Evolutionary conservation across 2,797 vertebrate genomes (phyloP).

Genomic region (Gorsachius magnificus): DNA sequence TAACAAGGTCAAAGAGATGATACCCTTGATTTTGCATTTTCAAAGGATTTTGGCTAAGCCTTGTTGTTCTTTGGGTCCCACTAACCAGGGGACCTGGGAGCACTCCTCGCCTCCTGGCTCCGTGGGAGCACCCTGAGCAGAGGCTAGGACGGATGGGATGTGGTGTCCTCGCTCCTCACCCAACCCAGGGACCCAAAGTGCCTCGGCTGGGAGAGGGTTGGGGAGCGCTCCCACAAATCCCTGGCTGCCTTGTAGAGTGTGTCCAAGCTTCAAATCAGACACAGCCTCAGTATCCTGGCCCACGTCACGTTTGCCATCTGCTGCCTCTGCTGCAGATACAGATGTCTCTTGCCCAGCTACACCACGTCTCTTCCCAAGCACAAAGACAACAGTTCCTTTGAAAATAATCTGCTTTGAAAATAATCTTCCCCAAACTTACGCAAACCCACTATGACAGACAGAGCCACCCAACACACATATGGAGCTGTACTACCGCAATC

Average conservation of each 20-base stretch:
- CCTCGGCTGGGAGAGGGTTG: background rate
- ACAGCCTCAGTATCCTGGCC: background rate
- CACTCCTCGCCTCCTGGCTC: background rate
- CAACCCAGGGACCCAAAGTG: background rate
- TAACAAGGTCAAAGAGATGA: background rate
- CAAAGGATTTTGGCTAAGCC: background rate
- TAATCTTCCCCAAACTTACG: background rate
- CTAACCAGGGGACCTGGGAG: background rate
- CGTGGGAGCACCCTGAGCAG: background rate
- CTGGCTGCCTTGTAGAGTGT: background rate
- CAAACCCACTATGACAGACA: background rate
- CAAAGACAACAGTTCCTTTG: background rate
- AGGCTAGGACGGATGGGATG: background rate
- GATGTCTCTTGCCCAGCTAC: background rate
- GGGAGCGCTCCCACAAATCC: background rate
- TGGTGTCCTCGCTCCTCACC: background rate
- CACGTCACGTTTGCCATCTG: background rate
- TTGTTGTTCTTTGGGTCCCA: background rate
- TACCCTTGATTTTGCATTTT: background rate
- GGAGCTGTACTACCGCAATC: background rate
- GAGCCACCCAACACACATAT: fast-evolving
- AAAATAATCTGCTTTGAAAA: background rate
- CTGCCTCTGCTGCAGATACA: background rate
- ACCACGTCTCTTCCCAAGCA: background rate
- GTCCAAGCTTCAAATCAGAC: background rate